Evolutionary conservation across 2,797 vertebrate genomes (phyloP).

Genomic region (Heteromormyrus szaboi): DNA sequence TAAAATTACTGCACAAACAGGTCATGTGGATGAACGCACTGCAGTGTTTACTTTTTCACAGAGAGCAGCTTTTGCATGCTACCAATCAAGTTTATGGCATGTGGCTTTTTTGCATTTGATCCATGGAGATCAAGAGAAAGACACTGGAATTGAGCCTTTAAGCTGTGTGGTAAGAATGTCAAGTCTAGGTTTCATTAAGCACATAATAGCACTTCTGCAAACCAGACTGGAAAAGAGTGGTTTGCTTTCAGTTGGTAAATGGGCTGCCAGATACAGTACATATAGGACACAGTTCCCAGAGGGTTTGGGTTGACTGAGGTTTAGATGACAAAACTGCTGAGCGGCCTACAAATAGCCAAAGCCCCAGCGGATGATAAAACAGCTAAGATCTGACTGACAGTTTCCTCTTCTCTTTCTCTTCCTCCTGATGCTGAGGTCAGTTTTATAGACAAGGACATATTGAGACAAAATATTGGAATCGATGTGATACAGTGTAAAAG

Average conservation of each 20-base stretch:
- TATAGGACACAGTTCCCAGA: neutral
- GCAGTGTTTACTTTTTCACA: neutral
- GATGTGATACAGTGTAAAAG: neutral
- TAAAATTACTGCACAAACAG: neutral
- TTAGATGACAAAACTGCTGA: slow-evolving; percentile 1
- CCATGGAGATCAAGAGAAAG: neutral
- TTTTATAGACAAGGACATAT: neutral
- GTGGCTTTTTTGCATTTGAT: neutral
- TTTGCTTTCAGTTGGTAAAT: neutral
- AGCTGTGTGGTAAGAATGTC: neutral
- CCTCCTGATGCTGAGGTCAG: neutral
- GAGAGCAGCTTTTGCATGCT: neutral
- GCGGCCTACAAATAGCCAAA: neutral
- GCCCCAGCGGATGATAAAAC: neutral
- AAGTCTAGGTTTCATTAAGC: neutral
- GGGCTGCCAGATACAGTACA: neutral
- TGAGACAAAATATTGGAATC: neutral
- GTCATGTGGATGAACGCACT: neutral
- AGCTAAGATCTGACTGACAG: neutral
- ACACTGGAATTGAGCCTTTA: neutral
- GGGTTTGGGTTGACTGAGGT: neutral
- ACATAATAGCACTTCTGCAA: neutral
- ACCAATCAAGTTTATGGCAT: neutral
- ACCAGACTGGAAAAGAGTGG: neutral
- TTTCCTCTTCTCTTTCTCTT: neutral